Percentiles rank a stretch among this genome's conserved stretches.
phyloP scores from a whole-genome alignment of 2,797 vertebrate species.

The Microctenopoma lineatum region DNA sequence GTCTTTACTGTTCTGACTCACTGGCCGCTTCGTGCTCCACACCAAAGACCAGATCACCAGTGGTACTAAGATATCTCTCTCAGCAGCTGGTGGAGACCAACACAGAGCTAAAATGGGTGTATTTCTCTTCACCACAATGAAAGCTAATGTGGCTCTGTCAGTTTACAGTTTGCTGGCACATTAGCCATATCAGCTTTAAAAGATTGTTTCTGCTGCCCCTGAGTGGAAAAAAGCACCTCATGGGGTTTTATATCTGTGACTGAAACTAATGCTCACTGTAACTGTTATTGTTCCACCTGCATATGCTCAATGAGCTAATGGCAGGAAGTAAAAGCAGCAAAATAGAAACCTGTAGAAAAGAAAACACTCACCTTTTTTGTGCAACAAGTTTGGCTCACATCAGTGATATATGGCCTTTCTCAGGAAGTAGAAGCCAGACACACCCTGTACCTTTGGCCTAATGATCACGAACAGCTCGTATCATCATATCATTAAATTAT shows the following conservation, averaged over 20 bases:
- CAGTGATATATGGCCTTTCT: neutral
- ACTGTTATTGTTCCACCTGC: conserved; percentile 16
- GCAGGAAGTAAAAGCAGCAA: conserved; percentile 28
- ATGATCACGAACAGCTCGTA: conserved; percentile 4
- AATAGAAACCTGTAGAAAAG: conserved; percentile 6
- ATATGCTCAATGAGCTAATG: conserved; percentile 11
- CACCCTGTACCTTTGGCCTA: conserved; percentile 59
- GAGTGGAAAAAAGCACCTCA: neutral
- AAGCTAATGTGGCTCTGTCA: neutral
- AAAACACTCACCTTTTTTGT: too few species aligned
- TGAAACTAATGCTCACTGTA: neutral
- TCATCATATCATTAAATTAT: conserved; percentile 25
- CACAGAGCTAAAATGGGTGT: neutral
- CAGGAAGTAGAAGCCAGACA: conserved; percentile 16
- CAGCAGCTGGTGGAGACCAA: neutral
- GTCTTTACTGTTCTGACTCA: too few species aligned
- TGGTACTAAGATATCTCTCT: neutral
- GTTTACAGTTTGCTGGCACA: neutral
- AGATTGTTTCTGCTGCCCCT: too few species aligned
- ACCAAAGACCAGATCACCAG: too few species aligned
- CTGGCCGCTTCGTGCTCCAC: too few species aligned
- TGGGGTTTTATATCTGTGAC: neutral
- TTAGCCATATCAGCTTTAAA: too few species aligned
- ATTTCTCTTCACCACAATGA: too few species aligned
- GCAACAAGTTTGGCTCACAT: neutral